Evolutionary conservation across 2,888 invertebrate species (phyloP), one percentile per base, ranked within the genome.

Genomic region (Bembecia ichneumoniformis): DNA sequence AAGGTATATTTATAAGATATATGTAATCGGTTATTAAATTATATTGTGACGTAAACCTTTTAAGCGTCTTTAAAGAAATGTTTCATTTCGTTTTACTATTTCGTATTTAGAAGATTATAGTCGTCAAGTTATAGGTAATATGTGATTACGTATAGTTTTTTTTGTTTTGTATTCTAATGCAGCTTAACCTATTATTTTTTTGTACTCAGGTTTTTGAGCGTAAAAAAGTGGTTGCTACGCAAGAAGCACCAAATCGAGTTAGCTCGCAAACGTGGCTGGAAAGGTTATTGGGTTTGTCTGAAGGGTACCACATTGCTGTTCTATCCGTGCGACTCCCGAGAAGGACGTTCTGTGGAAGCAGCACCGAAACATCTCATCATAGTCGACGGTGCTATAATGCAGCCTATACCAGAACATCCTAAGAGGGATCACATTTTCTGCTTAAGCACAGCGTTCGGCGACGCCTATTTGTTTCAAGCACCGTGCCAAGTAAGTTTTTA

Each of bases 321-420:
- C 88, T 98, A 98, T 84, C 96, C 96, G 2, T 97, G 96, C 81
- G 96, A 97, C 80, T 96, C 96, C 44, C 92, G 96, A 56, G 96
- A 96, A 76, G 95, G 94, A 46, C 90, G 95, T 56, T 94, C 95
- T 36, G 96, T 96, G 55, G 97, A 97, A 76, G 95, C 96, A 40
- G 96, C 96, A 45, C 97, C 97, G 49, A 96, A 96, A 82, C 97
- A 97, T 87, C 91, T 97, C 74, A 96, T 97, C 82, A 97, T 97
- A 73, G 96, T 97, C 61, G 97, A 97, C 82, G 96, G 96, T 52
- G 96, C 96, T 65, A 97, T 99, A 80, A 97, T 97, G 94, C 98
- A 98, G 83, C 96, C 98, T 47, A 97, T 98, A 71, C 98, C 98
- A n/a, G 98, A 99, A 80, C 98, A 99, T 82, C 98, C 98, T 14